phyloP scores from a whole-genome alignment of 2,888 invertebrate genomes.

The Camponotus fellah region DNA sequence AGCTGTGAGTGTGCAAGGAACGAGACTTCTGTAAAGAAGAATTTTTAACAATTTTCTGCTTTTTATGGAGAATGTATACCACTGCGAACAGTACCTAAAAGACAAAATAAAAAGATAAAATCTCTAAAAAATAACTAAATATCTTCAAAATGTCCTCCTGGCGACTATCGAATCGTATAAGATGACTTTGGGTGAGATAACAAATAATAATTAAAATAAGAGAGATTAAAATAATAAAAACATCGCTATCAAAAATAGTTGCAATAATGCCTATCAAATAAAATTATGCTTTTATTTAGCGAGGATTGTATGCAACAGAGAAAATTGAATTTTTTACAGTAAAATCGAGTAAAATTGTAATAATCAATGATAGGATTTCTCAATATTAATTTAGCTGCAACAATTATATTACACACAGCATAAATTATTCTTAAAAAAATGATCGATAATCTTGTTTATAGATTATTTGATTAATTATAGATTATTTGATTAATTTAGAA shows the following conservation, averaged over 20 bases:
- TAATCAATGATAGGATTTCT: neutral
- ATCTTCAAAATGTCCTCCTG: no score
- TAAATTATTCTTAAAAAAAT: neutral
- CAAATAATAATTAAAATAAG: no score
- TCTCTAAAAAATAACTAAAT: no score
- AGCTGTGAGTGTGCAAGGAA: slow-evolving; percentile 21
- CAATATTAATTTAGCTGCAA: slow-evolving; percentile 18
- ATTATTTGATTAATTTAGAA: neutral
- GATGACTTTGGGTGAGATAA: neutral
- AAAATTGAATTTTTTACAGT: neutral
- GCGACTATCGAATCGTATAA: neutral
- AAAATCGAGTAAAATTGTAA: neutral
- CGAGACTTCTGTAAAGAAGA: slow-evolving; percentile 26
- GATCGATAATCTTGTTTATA: neutral
- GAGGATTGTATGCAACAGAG: neutral
- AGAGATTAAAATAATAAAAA: neutral
- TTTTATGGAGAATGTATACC: slow-evolving; percentile 24
- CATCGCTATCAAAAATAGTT: neutral
- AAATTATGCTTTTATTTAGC: neutral
- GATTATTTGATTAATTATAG: no score
- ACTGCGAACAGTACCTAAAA: neutral
- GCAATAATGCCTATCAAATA: neutral
- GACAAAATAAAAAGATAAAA: neutral
- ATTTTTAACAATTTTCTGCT: neutral
- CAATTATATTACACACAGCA: neutral